phyloP scores from a whole-genome alignment of 2,113 vertebrate genomes.

The Xenus cinereus region DNA sequence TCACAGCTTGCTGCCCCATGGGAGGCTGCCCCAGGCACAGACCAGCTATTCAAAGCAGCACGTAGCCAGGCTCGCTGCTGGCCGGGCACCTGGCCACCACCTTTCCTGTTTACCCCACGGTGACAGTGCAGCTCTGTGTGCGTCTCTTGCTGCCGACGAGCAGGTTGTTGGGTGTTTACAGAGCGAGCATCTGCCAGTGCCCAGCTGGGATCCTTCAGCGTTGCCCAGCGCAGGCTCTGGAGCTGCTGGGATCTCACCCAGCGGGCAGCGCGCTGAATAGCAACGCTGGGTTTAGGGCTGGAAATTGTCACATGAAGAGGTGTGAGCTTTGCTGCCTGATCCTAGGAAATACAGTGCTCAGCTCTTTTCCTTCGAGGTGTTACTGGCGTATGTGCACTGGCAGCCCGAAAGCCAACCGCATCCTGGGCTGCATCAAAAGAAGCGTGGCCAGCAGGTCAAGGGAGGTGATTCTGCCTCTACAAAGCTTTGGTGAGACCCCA shows the following conservation, averaged over 20 bases:
- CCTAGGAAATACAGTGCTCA: accelerated
- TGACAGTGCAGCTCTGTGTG: background rate
- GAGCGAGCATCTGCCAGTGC: background rate
- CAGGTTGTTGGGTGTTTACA: background rate
- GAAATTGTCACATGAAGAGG: background rate
- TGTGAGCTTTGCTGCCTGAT: background rate
- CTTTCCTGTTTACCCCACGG: constrained; percentile 38
- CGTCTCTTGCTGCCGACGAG: background rate
- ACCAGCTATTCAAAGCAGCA: constrained; percentile 20
- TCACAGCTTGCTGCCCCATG: background rate
- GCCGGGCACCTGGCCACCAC: constrained; percentile 18
- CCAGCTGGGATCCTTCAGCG: background rate
- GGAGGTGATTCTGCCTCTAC: too few relatives aligned
- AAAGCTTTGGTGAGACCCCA: too few relatives aligned
- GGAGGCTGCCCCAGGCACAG: background rate
- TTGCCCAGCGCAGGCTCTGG: background rate
- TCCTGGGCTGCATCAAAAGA: too few relatives aligned
- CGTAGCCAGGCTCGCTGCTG: background rate
- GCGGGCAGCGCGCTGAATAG: background rate
- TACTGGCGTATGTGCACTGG: background rate
- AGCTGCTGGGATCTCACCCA: background rate
- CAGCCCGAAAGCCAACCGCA: too few relatives aligned
- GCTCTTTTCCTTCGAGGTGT: background rate
- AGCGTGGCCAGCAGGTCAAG: too few relatives aligned
- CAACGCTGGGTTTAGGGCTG: background rate